phyloP scores from a whole-genome alignment of 2,888 invertebrate genomes.

The Macroteleia sp. region DNA sequence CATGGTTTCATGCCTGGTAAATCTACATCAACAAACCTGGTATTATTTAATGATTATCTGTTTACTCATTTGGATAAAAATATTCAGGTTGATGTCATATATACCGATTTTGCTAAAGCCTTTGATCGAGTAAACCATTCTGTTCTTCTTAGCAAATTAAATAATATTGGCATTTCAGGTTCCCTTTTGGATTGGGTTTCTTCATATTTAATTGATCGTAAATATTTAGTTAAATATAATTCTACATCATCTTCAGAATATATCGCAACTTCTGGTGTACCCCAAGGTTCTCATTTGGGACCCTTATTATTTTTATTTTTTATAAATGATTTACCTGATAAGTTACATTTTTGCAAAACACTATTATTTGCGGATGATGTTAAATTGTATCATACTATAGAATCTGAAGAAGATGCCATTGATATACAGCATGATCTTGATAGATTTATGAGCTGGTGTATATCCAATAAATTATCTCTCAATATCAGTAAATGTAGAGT shows the following conservation, averaged over 20 bases:
- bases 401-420: no score
- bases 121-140: neutral
- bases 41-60: constrained; percentile 4
- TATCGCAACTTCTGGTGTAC: neutral
- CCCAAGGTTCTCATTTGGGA: constrained; percentile 1
- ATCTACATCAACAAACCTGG: constrained; percentile 1
- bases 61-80: neutral
- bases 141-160: neutral
- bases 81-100: neutral
- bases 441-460: no score
- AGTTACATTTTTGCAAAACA: neutral
- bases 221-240: neutral
- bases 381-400: no score
- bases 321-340: neutral
- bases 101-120: neutral
- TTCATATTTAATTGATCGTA: neutral
- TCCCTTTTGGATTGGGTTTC: neutral
- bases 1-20: neutral
- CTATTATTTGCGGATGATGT: neutral
- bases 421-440: no score
- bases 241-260: neutral
- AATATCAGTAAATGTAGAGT: no score
- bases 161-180: neutral
- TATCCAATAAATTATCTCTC: no score
- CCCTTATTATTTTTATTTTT: neutral